Evolutionary conservation across 2,888 invertebrate genomes (phyloP).

Genomic region (Salpingus planirostris): DNA sequence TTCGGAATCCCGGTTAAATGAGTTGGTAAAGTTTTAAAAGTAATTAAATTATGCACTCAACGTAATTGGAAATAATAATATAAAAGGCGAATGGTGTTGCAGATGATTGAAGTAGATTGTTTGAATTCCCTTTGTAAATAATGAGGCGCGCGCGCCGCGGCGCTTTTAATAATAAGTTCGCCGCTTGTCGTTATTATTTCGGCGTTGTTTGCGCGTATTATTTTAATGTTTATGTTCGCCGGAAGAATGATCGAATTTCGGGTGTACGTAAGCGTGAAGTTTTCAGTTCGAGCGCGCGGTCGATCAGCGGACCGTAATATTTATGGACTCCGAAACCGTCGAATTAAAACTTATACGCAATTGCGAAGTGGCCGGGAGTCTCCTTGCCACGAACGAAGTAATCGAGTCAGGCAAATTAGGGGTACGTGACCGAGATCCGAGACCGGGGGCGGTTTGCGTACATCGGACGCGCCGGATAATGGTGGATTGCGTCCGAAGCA

Average conservation of each 20-base stretch:
- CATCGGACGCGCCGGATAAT: conserved; percentile 16
- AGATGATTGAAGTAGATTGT: conserved; percentile 13
- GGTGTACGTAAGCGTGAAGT: no score
- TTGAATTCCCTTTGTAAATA: conserved; percentile 10
- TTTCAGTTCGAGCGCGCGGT: conserved; percentile 4
- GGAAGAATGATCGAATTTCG: conserved; percentile 11
- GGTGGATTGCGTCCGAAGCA: conserved; percentile 17
- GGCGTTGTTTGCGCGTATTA: conserved; percentile 12
- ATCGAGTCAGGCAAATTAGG: conserved; percentile 20
- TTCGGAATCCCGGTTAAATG: conserved; percentile 9
- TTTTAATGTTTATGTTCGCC: conserved; percentile 9
- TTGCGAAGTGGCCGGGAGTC: conserved; percentile 18
- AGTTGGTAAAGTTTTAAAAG: conserved; percentile 10
- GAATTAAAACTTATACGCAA: conserved; percentile 21
- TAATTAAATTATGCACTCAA: conserved; percentile 14
- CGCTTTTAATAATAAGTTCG: conserved; percentile 12
- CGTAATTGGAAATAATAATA: conserved; percentile 12
- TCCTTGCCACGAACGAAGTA: no score
- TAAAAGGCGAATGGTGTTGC: conserved; percentile 11
- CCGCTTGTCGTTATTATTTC: no score
- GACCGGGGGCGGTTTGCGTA: conserved; percentile 4
- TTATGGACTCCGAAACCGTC: conserved; percentile 14
- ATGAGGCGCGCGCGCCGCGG: no score
- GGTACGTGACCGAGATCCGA: conserved; percentile 17
- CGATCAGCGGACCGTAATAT: conserved; percentile 10